Evolutionary conservation across 2,113 vertebrate species (phyloP).

Genomic region (Lepus americanus): DNA sequence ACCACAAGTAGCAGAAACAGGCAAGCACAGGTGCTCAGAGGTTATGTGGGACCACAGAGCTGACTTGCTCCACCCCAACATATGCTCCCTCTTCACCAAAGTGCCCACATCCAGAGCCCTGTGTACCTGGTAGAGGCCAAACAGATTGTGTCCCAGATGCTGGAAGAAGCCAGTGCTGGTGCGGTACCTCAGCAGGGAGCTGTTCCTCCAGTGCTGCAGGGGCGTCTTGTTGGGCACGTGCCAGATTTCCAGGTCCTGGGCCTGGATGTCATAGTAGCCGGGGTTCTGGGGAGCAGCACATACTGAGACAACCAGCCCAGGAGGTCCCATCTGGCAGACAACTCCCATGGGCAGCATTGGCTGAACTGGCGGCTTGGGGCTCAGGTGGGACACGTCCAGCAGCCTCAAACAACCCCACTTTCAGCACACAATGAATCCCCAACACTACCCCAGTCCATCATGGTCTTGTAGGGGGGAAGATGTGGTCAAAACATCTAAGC

Average conservation of each 20-base stretch:
- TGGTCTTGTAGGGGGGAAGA: too few relatives aligned
- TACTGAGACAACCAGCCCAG: background rate
- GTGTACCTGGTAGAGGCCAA: constrained; percentile 66
- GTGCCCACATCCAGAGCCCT: background rate
- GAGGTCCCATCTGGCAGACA: background rate
- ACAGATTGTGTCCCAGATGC: constrained; percentile 51
- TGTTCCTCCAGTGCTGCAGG: constrained; percentile 45
- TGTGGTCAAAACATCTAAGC: too few relatives aligned
- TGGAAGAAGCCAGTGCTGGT: constrained; percentile 69
- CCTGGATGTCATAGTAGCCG: constrained; percentile 75
- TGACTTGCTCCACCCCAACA: background rate
- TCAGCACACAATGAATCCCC: background rate
- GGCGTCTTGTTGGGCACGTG: constrained; percentile 75
- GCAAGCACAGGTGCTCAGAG: background rate
- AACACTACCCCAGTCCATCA: too few relatives aligned
- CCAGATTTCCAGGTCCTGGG: constrained; percentile 74
- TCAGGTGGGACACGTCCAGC: background rate
- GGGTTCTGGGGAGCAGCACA: constrained; percentile 74
- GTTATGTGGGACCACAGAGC: background rate
- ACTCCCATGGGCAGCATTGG: too few relatives aligned
- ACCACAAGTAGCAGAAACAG: background rate
- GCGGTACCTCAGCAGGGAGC: constrained; percentile 72
- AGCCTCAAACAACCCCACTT: background rate
- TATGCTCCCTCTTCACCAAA: background rate
- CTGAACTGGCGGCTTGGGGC: background rate